phyloP scores from a whole-genome alignment of 1,140 invertebrate species.

The Philotrypesis tridentata region DNA sequence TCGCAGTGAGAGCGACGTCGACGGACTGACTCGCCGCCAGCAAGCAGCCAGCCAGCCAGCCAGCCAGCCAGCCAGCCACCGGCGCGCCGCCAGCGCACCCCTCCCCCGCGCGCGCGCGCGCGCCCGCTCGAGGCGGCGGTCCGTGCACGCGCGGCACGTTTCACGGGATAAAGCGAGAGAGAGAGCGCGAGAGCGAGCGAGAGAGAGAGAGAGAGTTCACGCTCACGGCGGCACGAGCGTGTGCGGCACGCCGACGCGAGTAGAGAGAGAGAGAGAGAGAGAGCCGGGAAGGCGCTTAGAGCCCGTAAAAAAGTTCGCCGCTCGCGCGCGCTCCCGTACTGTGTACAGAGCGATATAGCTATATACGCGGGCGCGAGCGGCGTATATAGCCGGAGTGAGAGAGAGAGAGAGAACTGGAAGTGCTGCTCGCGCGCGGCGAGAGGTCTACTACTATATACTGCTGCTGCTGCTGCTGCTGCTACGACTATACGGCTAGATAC shows the following conservation, averaged over 20 bases:
- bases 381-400: background rate
- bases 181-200: background rate
- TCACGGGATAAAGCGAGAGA: slow-evolving; percentile 29
- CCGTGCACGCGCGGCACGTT: slow-evolving; percentile 54
- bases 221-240: slow-evolving; percentile 47
- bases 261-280: slow-evolving; percentile 34
- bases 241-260: slow-evolving; percentile 49
- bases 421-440: slow-evolving; percentile 1
- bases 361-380: background rate
- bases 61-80: background rate
- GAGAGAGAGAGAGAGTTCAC: slow-evolving; percentile 38
- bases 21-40: slow-evolving; percentile 39
- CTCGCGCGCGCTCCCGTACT: background rate
- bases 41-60: background rate
- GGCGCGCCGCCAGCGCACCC: background rate
- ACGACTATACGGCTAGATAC: background rate
- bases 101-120: background rate
- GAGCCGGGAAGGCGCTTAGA: slow-evolving; percentile 47
- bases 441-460: background rate
- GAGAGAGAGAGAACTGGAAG: background rate
- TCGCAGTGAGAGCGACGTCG: slow-evolving; percentile 50
- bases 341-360: background rate
- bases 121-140: slow-evolving; percentile 36
- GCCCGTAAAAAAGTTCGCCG: slow-evolving; percentile 32
- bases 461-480: too few relatives aligned